Percentiles rank a stretch among this genome's conserved stretches.
Evolutionary conservation across 2,113 vertebrate genomes (phyloP).

Genomic region (Elgaria multicarinata): DNA sequence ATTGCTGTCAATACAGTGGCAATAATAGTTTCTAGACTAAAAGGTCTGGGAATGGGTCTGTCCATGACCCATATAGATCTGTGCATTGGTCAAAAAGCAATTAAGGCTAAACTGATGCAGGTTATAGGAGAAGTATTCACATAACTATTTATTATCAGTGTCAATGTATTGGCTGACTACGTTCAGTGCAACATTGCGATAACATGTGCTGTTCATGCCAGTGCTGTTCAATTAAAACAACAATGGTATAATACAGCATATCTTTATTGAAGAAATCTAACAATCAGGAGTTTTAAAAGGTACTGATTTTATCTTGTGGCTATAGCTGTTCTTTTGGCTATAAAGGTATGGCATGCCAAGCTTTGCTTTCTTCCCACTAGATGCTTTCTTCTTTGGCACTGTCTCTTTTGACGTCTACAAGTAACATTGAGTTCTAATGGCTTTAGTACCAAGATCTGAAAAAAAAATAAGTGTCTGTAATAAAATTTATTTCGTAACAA

Average conservation of each 20-base stretch:
- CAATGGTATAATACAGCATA: not conserved
- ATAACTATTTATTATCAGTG: too few species aligned
- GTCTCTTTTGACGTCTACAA: not conserved
- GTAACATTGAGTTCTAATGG: constrained; percentile 15
- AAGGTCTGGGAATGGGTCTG: not conserved
- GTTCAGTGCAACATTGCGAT: not conserved
- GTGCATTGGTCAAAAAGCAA: too few species aligned
- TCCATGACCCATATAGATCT: too few species aligned
- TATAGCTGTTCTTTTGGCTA: not conserved
- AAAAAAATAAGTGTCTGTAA: constrained; percentile 18
- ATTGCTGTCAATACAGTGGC: not conserved
- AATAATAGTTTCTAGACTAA: not conserved
- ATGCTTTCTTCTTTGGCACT: not conserved
- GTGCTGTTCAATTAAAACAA: not conserved
- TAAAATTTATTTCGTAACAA: constrained; percentile 37
- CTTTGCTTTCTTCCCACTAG: not conserved
- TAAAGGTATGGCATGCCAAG: not conserved
- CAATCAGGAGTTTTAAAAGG: not conserved
- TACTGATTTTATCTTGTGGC: not conserved
- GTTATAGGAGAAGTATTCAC: too few species aligned
- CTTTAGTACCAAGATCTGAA: constrained; percentile 3
- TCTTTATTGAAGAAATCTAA: not conserved
- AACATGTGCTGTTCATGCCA: not conserved
- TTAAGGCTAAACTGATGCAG: too few species aligned
- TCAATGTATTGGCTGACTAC: not conserved